Evolutionary conservation across 2,797 vertebrate species (phyloP).

Genomic region (Percopsis omiscomaycus): DNA sequence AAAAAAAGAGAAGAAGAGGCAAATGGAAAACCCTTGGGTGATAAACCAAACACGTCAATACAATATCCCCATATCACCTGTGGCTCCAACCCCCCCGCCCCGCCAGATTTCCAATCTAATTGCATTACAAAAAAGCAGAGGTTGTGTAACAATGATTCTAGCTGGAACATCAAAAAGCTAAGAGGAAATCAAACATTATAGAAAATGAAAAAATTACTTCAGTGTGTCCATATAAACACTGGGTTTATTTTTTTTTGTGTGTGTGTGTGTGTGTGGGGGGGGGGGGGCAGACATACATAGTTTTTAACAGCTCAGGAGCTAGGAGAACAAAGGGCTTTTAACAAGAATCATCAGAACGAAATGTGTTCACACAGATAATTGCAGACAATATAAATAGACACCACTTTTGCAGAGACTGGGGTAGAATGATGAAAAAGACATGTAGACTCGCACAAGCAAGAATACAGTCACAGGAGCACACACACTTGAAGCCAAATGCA

Average conservation of each 20-base stretch:
- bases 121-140: constrained; percentile 42
- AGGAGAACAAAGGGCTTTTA: constrained; percentile 24
- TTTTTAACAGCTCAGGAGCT: not conserved
- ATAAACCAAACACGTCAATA: constrained; percentile 7
- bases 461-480: constrained; percentile 31
- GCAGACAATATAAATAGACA: constrained; percentile 58
- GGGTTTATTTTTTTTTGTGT: not conserved
- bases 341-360: constrained; percentile 47
- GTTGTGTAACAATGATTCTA: constrained; percentile 1
- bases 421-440: constrained; percentile 50
- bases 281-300: not conserved
- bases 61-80: constrained; percentile 19
- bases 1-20: constrained; percentile 1
- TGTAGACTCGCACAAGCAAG: constrained; percentile 22
- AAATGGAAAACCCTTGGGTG: not conserved
- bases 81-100: constrained; percentile 34
- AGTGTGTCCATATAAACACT: constrained; percentile 26
- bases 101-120: constrained; percentile 23
- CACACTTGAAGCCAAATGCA: constrained; percentile 14
- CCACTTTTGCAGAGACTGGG: constrained; percentile 42
- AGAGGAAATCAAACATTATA: constrained; percentile 14
- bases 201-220: constrained; percentile 42
- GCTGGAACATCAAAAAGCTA: not conserved
- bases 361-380: constrained; percentile 52
- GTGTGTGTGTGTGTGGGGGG: too few species aligned